Percentiles rank a stretch among this genome's conserved stretches.
Conservation (phyloP, 1,140 invertebrate genomes). For the Battus philenor region DNA sequence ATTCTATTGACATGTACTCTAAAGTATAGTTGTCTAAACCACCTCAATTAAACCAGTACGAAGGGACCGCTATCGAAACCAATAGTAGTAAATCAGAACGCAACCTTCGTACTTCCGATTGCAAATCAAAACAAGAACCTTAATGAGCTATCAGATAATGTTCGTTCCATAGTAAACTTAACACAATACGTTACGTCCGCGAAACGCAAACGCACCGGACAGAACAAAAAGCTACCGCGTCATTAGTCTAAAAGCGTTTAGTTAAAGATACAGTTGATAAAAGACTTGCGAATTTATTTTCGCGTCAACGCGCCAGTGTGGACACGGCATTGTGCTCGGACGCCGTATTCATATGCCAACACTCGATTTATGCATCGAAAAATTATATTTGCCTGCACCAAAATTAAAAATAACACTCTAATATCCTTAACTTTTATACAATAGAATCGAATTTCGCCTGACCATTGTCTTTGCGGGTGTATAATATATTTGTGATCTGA, state of each 20-base stretch:
- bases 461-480: constrained; percentile 6
- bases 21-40: too few species aligned
- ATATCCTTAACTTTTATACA: constrained; percentile 10
- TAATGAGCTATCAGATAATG: constrained; percentile 16
- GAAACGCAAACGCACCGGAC: constrained; percentile 8
- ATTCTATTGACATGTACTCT: too few species aligned
- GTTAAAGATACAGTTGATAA: constrained; percentile 36
- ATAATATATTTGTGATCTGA: constrained; percentile 25
- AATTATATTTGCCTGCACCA: constrained; percentile 20
- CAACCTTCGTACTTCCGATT: neutral
- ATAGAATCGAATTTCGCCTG: constrained; percentile 22
- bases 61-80: too few species aligned
- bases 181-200: constrained; percentile 15
- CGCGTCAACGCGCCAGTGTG: constrained; percentile 25
- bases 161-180: constrained; percentile 10
- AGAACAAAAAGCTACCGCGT: constrained; percentile 15
- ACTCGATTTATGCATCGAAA: constrained; percentile 51
- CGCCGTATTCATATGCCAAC: constrained; percentile 63
- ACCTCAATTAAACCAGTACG: too few species aligned
- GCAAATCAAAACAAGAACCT: constrained; percentile 4
- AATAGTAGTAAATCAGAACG: too few species aligned
- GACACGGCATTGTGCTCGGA: constrained; percentile 50
- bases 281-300: constrained; percentile 42
- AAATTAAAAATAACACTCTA: constrained; percentile 6
- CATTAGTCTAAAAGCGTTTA: constrained; percentile 29